Evolutionary conservation across 2,888 invertebrate species (phyloP), one percentile per base, ranked within the genome.

Genomic region (Actias luna): DNA sequence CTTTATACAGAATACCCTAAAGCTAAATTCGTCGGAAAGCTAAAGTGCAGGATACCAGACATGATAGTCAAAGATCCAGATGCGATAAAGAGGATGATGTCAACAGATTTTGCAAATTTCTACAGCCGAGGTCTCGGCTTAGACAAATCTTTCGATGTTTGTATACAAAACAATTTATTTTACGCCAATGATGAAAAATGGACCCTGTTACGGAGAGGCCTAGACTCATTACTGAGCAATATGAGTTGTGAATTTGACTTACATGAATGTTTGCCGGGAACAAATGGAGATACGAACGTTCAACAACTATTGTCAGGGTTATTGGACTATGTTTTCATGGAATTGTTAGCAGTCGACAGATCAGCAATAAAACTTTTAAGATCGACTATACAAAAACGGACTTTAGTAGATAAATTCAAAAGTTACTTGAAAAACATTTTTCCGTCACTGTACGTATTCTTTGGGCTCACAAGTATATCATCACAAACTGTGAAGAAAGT

Each of bases 101-200:
- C 87, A 68, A 87, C 90, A 71, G 90, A 91, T 83, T 91, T 88
- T 74, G 83, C 84, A 70, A 83, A 89, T 88, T 92, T 92, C 86
- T 87, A 89, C 82, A 84, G 87, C 79, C 83, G 92, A 82, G 92
- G 92, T 76, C 85, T 88, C 73, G 85, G 83, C 79, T 85, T 92
- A 84, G 89, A 89, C 87, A 91, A 89, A 86, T 90, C 92, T 82
- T 83, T 79, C 85, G 92, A 92, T 90, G 87, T 90, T 89, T 92
- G 91, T 88, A 83, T 92, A 86, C 87, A 87, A 87, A 88, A 92
- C 89, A 92, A 92, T 89, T 87, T 91, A 82, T 92, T 91, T 82
- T 91, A 91, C 73, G 83, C 88, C 22, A 89, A 92, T 72, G 90
- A 87, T 42, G 91, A 91, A 83, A 92, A 91, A 66, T 91, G 92